Conservation (phyloP, 2,888 invertebrate species). For the Andrena camellia region DNA sequence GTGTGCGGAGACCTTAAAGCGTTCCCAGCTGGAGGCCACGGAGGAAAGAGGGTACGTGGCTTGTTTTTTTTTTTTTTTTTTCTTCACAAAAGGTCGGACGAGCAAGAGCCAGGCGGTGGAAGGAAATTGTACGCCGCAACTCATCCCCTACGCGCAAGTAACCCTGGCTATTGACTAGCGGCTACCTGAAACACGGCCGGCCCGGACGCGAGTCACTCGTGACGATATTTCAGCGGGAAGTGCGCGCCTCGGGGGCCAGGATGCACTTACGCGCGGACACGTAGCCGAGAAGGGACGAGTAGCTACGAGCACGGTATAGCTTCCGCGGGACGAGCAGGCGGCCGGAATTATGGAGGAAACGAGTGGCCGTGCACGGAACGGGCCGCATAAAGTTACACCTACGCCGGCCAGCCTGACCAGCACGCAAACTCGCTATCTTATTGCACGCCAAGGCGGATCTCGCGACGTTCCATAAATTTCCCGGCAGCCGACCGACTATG, state of each 20-base stretch:
- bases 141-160: background rate
- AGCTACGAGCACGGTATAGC: slow-evolving; percentile 16
- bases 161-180: slow-evolving; percentile 25
- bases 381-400: slow-evolving; percentile 63
- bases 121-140: slow-evolving; percentile 28
- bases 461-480: slow-evolving; percentile 61
- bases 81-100: background rate
- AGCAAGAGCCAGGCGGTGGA: background rate
- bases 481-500: slow-evolving; percentile 19
- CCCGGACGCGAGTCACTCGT: slow-evolving; percentile 28
- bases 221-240: slow-evolving; percentile 49
- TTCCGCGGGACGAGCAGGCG: slow-evolving; percentile 24
- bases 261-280: slow-evolving; percentile 12
- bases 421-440: slow-evolving; percentile 68
- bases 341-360: slow-evolving; percentile 56
- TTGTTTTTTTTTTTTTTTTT: background rate
- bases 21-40: background rate
- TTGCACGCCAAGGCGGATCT: slow-evolving; percentile 54
- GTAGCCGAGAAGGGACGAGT: background rate
- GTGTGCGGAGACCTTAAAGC: no score
- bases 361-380: slow-evolving; percentile 28
- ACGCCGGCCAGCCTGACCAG: slow-evolving; percentile 22
- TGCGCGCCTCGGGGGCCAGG: slow-evolving; percentile 15
- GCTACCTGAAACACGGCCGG: slow-evolving; percentile 37
- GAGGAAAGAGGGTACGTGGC: no score